Conservation (phyloP, 2,113 vertebrate species). For the Catharus fuscescens region DNA sequence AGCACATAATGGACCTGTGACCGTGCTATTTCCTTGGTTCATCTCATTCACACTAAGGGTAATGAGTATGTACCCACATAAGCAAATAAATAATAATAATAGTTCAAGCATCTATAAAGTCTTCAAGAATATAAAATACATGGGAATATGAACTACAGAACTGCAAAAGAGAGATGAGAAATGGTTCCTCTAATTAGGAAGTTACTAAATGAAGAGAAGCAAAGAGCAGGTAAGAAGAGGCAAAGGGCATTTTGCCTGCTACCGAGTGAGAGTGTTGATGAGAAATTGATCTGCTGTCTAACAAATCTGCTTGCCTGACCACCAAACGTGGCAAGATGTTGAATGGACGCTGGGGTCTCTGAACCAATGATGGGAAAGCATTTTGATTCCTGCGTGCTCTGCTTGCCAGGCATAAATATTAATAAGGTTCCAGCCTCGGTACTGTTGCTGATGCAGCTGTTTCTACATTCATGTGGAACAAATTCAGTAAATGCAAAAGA, state of each 20-base stretch:
- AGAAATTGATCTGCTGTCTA: conserved; percentile 24
- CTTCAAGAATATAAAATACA: background rate
- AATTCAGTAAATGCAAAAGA: conserved; percentile 49
- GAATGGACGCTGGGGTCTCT: background rate
- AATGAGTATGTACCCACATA: background rate
- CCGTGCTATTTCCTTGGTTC: background rate
- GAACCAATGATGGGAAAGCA: background rate
- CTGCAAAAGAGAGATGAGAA: background rate
- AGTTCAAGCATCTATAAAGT: background rate
- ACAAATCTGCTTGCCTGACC: background rate
- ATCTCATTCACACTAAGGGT: background rate
- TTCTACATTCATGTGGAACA: conserved; percentile 61
- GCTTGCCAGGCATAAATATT: conserved; percentile 45
- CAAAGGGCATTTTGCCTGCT: background rate
- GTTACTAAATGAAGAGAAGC: background rate
- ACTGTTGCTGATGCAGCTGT: conserved; percentile 48
- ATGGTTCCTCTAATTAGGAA: background rate
- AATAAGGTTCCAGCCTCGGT: conserved; percentile 35
- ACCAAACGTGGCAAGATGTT: background rate
- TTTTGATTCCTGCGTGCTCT: background rate
- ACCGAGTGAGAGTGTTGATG: background rate
- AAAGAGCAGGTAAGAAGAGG: background rate
- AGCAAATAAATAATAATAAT: background rate
- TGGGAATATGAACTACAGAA: background rate
- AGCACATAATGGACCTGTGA: background rate